Evolutionary conservation across 2,797 vertebrate species (phyloP).

Genomic region (Darevskia nairensis): DNA sequence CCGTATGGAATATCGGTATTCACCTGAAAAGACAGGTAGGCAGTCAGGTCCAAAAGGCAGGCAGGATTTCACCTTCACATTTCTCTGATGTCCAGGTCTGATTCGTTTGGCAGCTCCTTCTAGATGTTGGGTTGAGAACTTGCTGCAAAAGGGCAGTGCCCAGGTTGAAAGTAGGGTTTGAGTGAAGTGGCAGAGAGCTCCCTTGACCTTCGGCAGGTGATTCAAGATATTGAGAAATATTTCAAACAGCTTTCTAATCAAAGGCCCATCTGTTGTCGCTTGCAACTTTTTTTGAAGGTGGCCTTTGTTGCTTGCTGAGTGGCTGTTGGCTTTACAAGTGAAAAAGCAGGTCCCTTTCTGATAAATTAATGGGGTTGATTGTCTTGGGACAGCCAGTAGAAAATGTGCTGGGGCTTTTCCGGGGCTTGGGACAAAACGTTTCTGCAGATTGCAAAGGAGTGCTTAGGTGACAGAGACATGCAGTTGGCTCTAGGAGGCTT

Average conservation of each 20-base stretch:
- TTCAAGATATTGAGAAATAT: slow-evolving; percentile 82
- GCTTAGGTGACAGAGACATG: neutral
- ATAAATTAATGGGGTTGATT: slow-evolving; percentile 77
- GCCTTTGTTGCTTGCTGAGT: slow-evolving; percentile 77
- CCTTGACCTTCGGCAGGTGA: slow-evolving; percentile 74
- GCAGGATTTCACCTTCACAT: slow-evolving; percentile 79
- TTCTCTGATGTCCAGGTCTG: slow-evolving; percentile 51
- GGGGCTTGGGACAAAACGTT: slow-evolving; percentile 73
- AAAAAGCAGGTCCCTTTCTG: slow-evolving; percentile 73
- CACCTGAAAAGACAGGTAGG: slow-evolving; percentile 81
- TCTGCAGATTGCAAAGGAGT: neutral
- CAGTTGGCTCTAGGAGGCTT: neutral
- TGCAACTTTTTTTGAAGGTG: slow-evolving; percentile 73
- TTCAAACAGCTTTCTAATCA: slow-evolving; percentile 84
- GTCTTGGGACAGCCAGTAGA: slow-evolving; percentile 69
- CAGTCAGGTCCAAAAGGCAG: slow-evolving; percentile 68
- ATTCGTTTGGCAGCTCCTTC: slow-evolving; percentile 80
- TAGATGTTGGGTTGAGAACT: slow-evolving; percentile 67
- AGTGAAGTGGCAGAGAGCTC: slow-evolving; percentile 62
- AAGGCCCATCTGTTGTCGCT: slow-evolving; percentile 84
- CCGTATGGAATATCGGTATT: slow-evolving; percentile 78
- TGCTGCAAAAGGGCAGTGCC: slow-evolving; percentile 74
- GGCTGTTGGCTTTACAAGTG: slow-evolving; percentile 81
- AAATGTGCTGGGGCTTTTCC: slow-evolving; percentile 64
- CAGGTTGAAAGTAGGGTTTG: slow-evolving; percentile 50